phyloP scores from a whole-genome alignment of 2,888 invertebrate genomes.

The Phengaris arion region DNA sequence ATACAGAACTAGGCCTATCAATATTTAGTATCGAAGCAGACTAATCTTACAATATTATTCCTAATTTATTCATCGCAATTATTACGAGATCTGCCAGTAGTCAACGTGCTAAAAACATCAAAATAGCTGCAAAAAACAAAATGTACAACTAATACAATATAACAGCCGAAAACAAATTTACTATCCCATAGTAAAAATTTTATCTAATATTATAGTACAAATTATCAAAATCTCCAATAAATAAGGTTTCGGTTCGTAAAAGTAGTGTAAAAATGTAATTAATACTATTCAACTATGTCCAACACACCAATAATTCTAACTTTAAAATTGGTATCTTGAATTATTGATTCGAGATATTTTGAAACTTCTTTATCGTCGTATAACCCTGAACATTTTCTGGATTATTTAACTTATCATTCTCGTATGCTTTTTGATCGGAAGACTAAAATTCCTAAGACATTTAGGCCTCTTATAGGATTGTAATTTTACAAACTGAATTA shows the following conservation, averaged over 20 bases:
- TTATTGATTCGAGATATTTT: constrained; percentile 55
- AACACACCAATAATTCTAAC: constrained; percentile 21
- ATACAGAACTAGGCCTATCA: constrained; percentile 58
- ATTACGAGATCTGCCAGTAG: constrained; percentile 12
- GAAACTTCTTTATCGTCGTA: background rate
- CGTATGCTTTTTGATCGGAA: background rate
- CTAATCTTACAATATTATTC: constrained; percentile 25
- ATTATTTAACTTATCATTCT: background rate
- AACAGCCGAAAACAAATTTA: constrained; percentile 72
- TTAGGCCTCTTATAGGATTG: background rate
- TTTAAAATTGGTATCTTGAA: constrained; percentile 36
- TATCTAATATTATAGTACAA: constrained; percentile 62
- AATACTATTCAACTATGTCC: constrained; percentile 28
- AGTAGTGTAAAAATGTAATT: constrained; percentile 64
- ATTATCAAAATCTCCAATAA: constrained; percentile 48
- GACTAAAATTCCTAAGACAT: background rate
- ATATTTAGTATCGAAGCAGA: constrained; percentile 40
- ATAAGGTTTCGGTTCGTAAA: constrained; percentile 64
- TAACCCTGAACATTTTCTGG: background rate
- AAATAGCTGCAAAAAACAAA: constrained; percentile 59
- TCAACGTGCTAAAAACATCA: constrained; percentile 34
- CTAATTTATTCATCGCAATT: constrained; percentile 29
- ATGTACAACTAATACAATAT: constrained; percentile 73
- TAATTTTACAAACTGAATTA: background rate
- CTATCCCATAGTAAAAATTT: constrained; percentile 74